phyloP scores from a whole-genome alignment of 2,797 vertebrate genomes.

The Gambelia wislizenii region DNA sequence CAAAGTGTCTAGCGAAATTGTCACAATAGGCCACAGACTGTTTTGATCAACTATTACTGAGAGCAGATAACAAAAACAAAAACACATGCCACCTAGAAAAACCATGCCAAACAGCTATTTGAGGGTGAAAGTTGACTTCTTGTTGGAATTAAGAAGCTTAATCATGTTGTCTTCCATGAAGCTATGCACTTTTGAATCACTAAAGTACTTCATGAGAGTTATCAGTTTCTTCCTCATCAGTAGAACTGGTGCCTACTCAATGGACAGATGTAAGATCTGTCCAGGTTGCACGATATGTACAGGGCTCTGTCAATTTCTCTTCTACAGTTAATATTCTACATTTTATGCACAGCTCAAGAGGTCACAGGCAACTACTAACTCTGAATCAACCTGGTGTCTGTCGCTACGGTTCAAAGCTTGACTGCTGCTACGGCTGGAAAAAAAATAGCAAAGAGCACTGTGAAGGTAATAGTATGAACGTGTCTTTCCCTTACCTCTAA shows the following conservation, averaged over 20 bases:
- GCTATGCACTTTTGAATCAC: neutral
- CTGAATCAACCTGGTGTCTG: constrained; percentile 88
- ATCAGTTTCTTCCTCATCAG: neutral
- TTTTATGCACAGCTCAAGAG: constrained; percentile 67
- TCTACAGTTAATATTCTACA: constrained; percentile 38
- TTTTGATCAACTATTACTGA: no score
- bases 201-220: neutral
- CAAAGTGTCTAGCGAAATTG: no score
- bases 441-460: constrained; percentile 90
- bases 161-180: neutral
- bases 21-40: no score
- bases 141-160: neutral
- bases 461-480: constrained; percentile 85
- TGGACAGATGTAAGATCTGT: neutral
- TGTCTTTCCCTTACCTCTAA: neutral
- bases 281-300: neutral
- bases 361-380: constrained; percentile 75
- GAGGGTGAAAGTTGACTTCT: no score
- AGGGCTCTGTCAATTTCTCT: constrained; percentile 1
- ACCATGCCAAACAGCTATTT: no score
- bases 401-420: constrained; percentile 88
- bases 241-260: neutral
- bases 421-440: constrained; percentile 97
- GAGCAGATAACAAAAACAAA: neutral
- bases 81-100: no score